Evolutionary conservation across 2,888 invertebrate species (phyloP).

Genomic region (Aporophyla nigra): DNA sequence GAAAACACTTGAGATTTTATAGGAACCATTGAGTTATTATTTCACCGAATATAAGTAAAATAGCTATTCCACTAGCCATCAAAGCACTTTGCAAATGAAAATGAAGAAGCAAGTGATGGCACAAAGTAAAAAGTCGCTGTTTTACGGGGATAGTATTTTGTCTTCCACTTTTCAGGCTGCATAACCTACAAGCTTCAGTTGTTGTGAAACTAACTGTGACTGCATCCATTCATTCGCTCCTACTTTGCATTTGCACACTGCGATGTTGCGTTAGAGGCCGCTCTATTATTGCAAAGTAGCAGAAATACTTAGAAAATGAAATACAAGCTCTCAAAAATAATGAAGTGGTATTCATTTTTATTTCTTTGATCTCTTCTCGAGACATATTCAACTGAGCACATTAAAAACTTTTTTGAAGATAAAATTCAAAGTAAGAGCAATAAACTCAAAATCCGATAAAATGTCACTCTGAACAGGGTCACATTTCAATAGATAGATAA

Average conservation of each 20-base stretch:
- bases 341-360: not conserved
- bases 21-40: slow-evolving; percentile 51
- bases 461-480: slow-evolving; percentile 30
- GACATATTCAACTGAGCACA: not conserved
- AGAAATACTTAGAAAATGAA: slow-evolving; percentile 16
- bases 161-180: slow-evolving; percentile 31
- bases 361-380: slow-evolving; percentile 7
- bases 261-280: slow-evolving; percentile 16
- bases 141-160: slow-evolving; percentile 18
- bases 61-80: slow-evolving; percentile 14
- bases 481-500: slow-evolving; percentile 12
- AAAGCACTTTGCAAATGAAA: slow-evolving; percentile 57
- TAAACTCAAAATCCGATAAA: slow-evolving; percentile 2
- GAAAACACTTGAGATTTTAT: slow-evolving; percentile 66
- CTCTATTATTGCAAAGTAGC: slow-evolving; percentile 7
- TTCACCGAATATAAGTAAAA: slow-evolving; percentile 21
- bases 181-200: slow-evolving; percentile 49
- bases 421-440: not conserved
- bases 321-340: slow-evolving; percentile 2
- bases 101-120: slow-evolving; percentile 27
- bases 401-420: slow-evolving; percentile 4
- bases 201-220: slow-evolving; percentile 55
- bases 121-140: slow-evolving; percentile 27
- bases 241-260: slow-evolving; percentile 41
- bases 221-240: slow-evolving; percentile 50